Conservation (phyloP, 1,140 invertebrate species). For the Drosophila malerkotliana region DNA sequence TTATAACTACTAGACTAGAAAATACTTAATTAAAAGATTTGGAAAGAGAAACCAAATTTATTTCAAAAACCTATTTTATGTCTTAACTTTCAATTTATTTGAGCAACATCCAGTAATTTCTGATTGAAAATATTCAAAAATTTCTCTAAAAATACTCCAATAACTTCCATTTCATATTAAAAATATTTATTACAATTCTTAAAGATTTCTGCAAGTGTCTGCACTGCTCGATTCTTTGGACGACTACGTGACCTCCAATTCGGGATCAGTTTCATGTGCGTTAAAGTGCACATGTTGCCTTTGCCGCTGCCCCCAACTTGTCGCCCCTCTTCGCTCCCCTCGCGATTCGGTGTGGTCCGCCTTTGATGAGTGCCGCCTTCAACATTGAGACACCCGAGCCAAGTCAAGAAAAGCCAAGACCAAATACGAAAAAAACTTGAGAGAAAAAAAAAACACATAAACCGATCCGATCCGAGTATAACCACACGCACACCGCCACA, state of each 20-base stretch:
- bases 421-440: constrained; percentile 2
- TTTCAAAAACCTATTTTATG: no score
- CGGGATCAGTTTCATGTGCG: constrained; percentile 68
- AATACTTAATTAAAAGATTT: no score
- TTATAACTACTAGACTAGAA: no score
- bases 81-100: no score
- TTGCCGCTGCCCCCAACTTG: constrained; percentile 7
- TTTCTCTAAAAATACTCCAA: not conserved
- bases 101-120: no score
- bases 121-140: no score
- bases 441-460: not conserved
- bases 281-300: constrained; percentile 75
- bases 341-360: constrained; percentile 68
- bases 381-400: constrained; percentile 28
- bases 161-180: not conserved
- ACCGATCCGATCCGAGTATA: constrained; percentile 5
- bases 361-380: constrained; percentile 67
- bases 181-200: not conserved
- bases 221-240: constrained; percentile 44
- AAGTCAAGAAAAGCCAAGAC: constrained; percentile 23
- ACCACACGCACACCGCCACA: constrained; percentile 40
- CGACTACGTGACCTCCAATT: constrained; percentile 81
- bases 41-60: no score
- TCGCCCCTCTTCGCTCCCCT: constrained; percentile 5
- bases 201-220: constrained; percentile 26